Conservation (phyloP, 2,888 invertebrate species). For the Polyploca ridens region DNA sequence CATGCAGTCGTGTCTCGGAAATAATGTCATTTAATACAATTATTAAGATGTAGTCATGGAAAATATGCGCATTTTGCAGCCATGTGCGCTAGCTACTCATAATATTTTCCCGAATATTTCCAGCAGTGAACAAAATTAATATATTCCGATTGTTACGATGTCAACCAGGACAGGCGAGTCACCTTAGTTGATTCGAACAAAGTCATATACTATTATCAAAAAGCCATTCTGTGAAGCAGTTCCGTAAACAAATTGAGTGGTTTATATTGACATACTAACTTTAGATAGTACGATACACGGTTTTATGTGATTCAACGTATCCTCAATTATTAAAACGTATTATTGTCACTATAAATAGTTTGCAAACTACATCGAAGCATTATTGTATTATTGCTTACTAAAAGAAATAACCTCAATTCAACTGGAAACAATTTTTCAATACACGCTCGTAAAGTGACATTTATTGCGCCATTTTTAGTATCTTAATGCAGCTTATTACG, state of each 20-base stretch:
- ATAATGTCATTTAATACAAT: not conserved
- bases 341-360: not conserved
- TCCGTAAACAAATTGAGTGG: not conserved
- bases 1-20: not conserved
- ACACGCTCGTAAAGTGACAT: no score
- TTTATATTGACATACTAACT: not conserved
- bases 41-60: not conserved
- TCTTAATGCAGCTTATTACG: no score
- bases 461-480: no score
- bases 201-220: not conserved
- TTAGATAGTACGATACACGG: not conserved
- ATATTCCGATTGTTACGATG: not conserved
- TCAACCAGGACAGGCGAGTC: not conserved
- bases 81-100: not conserved
- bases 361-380: not conserved
- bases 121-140: not conserved
- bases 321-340: not conserved
- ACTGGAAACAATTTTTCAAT: not conserved
- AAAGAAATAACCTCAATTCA: no score
- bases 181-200: not conserved
- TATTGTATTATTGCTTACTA: no score
- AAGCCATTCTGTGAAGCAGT: not conserved
- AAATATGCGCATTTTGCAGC: not conserved
- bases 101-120: not conserved
- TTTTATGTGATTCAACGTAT: conserved; percentile 1